Percentiles rank a stretch among this genome's conserved stretches.
phyloP scores from a whole-genome alignment of 2,888 invertebrate species.

The Stictocephala bisonia region DNA sequence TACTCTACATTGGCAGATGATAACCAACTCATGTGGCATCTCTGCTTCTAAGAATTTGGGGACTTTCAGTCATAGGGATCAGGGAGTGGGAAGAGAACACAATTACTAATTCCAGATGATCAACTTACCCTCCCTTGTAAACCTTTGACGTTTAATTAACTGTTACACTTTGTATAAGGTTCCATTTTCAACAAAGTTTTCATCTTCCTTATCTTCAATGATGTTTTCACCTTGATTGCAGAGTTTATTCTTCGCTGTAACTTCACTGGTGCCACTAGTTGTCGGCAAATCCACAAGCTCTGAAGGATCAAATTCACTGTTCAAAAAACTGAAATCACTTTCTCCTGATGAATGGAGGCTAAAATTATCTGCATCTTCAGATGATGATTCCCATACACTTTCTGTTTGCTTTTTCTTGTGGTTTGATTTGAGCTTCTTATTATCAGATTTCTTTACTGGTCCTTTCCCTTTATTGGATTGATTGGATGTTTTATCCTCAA shows the following conservation, averaged over 20 bases:
- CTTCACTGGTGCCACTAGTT: slow-evolving; percentile 30
- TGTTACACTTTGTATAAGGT: too few relatives aligned
- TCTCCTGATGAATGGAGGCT: slow-evolving; percentile 34
- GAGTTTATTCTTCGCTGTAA: slow-evolving; percentile 30
- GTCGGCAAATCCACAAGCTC: slow-evolving; percentile 21
- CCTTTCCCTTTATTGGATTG: slow-evolving; percentile 10
- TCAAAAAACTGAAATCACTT: slow-evolving; percentile 32
- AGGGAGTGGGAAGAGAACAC: too few relatives aligned
- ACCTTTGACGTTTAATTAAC: too few relatives aligned
- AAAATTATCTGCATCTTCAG: slow-evolving; percentile 34
- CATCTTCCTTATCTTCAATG: slow-evolving; percentile 23
- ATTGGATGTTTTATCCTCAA: slow-evolving; percentile 22
- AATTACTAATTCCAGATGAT: too few relatives aligned
- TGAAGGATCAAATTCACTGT: slow-evolving; percentile 35
- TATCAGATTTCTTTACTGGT: slow-evolving; percentile 28
- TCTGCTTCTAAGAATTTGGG: too few relatives aligned
- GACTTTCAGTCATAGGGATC: too few relatives aligned
- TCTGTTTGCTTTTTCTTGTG: slow-evolving; percentile 33
- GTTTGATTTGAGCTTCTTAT: slow-evolving; percentile 26
- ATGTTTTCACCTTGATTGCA: slow-evolving; percentile 33
- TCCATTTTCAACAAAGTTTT: slow-evolving; percentile 18
- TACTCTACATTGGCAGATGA: too few relatives aligned
- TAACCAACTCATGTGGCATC: too few relatives aligned
- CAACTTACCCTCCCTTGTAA: too few relatives aligned
- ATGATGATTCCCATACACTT: slow-evolving; percentile 7